A percentile compares a stretch with the other conserved stretches of the same genome.
Evolutionary conservation across 2,888 invertebrate genomes (phyloP).

Genomic region (Sycophila texana): DNA sequence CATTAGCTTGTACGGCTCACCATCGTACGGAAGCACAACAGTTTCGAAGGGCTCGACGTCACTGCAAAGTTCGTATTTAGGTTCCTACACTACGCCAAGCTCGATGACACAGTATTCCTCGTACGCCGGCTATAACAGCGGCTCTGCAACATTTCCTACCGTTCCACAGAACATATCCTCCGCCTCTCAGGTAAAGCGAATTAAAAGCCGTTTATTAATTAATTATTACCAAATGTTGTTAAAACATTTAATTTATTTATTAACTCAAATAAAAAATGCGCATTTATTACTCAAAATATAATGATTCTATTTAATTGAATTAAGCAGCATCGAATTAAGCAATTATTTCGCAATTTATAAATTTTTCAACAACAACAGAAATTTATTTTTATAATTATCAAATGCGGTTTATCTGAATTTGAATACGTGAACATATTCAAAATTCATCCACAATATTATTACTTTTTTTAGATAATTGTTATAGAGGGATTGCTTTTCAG

Average conservation of each 20-base stretch:
- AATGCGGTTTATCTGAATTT: too few species aligned
- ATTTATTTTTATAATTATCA: too few species aligned
- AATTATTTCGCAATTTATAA: too few species aligned
- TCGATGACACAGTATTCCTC: conserved; percentile 73
- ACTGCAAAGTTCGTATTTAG: conserved; percentile 70
- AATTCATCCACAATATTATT: too few species aligned
- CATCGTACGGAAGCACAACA: conserved; percentile 69
- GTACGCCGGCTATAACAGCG: conserved; percentile 71
- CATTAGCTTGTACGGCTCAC: conserved; percentile 70
- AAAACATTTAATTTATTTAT: neutral
- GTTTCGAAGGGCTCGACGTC: conserved; percentile 69
- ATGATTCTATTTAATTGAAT: too few species aligned
- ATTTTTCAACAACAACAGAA: too few species aligned
- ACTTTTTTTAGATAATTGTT: too few species aligned
- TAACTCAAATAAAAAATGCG: too few species aligned
- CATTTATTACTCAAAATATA: too few species aligned
- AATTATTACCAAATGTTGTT: neutral
- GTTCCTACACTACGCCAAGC: conserved; percentile 71
- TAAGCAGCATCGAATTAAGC: too few species aligned
- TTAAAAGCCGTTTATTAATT: neutral
- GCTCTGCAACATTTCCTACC: conserved; percentile 70
- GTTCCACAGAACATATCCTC: conserved; percentile 73
- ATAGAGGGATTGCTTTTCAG: too few species aligned
- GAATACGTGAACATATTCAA: too few species aligned
- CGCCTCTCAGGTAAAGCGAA: conserved; percentile 68